Conservation (phyloP, 2,888 invertebrate genomes). For the Tiphia femorata region DNA sequence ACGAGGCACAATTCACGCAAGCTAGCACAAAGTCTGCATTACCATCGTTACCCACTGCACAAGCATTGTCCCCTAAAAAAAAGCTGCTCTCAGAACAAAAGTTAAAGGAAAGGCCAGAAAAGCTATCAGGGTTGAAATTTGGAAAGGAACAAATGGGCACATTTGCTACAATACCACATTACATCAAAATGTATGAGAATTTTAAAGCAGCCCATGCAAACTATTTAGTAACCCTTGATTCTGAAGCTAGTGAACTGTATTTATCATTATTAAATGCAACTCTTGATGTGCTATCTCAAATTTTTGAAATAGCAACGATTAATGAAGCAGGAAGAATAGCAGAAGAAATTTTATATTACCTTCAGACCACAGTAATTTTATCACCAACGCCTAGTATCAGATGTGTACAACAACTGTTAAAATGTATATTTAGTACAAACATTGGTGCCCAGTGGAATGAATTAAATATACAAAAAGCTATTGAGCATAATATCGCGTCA, state of each 20-base stretch:
- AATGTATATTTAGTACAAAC: constrained; percentile 84
- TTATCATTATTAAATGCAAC: constrained; percentile 76
- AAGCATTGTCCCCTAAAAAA: constrained; percentile 69
- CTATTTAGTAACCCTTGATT: constrained; percentile 88
- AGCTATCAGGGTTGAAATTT: constrained; percentile 55
- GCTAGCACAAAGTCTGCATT: constrained; percentile 72
- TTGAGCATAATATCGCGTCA: constrained; percentile 25
- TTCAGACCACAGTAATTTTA: constrained; percentile 79
- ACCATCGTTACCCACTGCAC: constrained; percentile 71
- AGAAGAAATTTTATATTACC: constrained; percentile 83
- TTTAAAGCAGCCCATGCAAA: constrained; percentile 87
- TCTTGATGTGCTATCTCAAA: constrained; percentile 75
- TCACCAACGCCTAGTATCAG: constrained; percentile 79
- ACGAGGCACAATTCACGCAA: constrained; percentile 70
- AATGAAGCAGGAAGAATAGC: constrained; percentile 80
- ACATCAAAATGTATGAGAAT: constrained; percentile 84
- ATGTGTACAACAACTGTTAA: constrained; percentile 82
- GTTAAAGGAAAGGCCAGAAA: constrained; percentile 69
- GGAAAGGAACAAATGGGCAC: constrained; percentile 42
- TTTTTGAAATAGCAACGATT: constrained; percentile 79
- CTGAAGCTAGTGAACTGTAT: constrained; percentile 82
- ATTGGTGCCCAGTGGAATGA: constrained; percentile 71
- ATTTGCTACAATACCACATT: constrained; percentile 81
- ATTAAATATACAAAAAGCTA: constrained; percentile 43
- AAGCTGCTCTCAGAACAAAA: constrained; percentile 60